Evolutionary conservation across 2,888 invertebrate genomes (phyloP).

Genomic region (Melinaea marsaeus): DNA sequence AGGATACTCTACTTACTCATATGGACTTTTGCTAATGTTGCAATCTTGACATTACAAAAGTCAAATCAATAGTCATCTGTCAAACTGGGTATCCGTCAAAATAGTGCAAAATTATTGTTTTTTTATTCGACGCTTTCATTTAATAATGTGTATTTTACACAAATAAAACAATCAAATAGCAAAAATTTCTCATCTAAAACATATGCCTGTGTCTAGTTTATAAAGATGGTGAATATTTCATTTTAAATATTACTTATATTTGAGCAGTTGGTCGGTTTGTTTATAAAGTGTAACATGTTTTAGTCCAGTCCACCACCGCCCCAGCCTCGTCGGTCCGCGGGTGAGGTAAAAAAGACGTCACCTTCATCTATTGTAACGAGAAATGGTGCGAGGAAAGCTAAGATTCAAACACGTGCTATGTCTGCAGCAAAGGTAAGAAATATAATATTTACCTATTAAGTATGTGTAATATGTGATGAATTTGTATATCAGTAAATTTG

Average conservation of each 20-base stretch:
- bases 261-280: slow-evolving; percentile 28
- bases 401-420: slow-evolving; percentile 81
- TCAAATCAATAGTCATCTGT: not conserved
- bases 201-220: not conserved
- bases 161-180: not conserved
- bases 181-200: not conserved
- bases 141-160: not conserved
- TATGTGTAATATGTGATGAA: not conserved
- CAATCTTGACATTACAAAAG: not conserved
- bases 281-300: slow-evolving; percentile 36
- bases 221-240: not conserved
- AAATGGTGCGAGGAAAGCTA: slow-evolving; percentile 79
- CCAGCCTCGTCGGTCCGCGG: slow-evolving; percentile 52
- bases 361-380: slow-evolving; percentile 76
- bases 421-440: slow-evolving; percentile 64
- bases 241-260: not conserved
- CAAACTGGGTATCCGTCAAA: not conserved
- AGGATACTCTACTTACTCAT: no score
- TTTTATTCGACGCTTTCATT: not conserved
- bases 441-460: not conserved
- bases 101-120: slow-evolving; percentile 7
- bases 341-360: slow-evolving; percentile 58
- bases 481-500: not conserved
- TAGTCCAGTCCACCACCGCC: slow-evolving; percentile 53
- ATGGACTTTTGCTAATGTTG: no score